Conservation (phyloP, 2,888 invertebrate genomes). For the Leptopilina syphax region DNA sequence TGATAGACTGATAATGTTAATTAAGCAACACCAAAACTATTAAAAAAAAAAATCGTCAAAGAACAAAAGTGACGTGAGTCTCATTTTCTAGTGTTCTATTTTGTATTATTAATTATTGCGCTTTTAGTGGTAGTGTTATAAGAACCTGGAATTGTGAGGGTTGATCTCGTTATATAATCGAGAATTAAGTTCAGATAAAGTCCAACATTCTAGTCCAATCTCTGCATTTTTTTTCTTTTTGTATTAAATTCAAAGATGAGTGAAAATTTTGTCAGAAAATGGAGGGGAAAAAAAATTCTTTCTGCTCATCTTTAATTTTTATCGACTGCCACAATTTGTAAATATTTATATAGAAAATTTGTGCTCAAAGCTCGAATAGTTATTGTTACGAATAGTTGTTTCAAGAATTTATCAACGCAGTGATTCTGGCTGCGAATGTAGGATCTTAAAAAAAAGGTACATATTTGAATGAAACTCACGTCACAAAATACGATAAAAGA, state of each 20-base stretch:
- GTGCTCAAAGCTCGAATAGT: conserved; percentile 11
- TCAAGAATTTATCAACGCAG: conserved; percentile 8
- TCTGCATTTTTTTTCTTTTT: conserved; percentile 14
- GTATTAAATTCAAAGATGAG: not conserved
- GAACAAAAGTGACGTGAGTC: conserved; percentile 8
- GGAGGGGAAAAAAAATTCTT: not conserved
- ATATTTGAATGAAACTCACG: conserved; percentile 55
- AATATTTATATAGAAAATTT: conserved; percentile 27
- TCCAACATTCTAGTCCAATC: conserved; percentile 29
- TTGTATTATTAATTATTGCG: conserved; percentile 34
- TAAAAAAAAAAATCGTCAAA: conserved; percentile 15
- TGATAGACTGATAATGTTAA: conserved; percentile 69
- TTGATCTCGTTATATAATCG: conserved; percentile 20
- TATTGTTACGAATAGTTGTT: conserved; percentile 8
- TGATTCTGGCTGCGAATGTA: conserved; percentile 23
- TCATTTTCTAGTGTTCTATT: conserved; percentile 28
- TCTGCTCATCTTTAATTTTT: not conserved
- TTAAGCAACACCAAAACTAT: conserved; percentile 51
- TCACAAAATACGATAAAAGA: conserved; percentile 57
- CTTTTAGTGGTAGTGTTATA: conserved; percentile 19
- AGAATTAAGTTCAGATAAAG: conserved; percentile 56
- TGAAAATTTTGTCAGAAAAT: not conserved
- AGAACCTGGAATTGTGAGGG: conserved; percentile 38
- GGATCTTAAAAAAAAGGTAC: conserved; percentile 37
- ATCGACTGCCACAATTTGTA: conserved; percentile 10